These are phyloP conservation scores for Hypanus sabinus DNA, from an alignment of 2,113 vertebrate genomes.

Conservation along the genomic window DNA sequence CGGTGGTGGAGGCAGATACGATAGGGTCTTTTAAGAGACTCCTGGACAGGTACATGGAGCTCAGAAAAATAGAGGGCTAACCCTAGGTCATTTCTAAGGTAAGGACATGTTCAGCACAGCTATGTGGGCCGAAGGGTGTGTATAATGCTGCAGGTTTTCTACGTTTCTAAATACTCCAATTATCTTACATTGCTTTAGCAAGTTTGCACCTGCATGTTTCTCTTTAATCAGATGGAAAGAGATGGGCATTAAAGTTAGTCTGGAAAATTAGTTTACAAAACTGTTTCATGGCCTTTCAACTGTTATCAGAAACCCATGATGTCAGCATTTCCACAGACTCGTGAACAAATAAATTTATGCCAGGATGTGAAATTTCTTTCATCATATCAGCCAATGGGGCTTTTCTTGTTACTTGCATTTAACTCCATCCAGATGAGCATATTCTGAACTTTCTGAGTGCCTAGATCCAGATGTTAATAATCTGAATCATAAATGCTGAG, in stretches of 20 bases:
- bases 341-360: neutral
- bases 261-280: neutral
- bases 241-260: neutral
- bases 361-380: constrained; percentile 23
- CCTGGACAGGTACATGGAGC: too few relatives aligned
- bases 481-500: neutral
- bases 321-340: constrained; percentile 8
- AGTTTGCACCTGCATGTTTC: neutral
- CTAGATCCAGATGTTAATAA: neutral
- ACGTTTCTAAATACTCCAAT: neutral
- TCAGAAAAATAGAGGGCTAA: too few relatives aligned
- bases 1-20: too few relatives aligned
- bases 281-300: neutral
- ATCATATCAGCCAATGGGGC: neutral
- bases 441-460: constrained; percentile 5
- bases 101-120: too few relatives aligned
- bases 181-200: neutral
- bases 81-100: too few relatives aligned
- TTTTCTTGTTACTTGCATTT: constrained; percentile 31
- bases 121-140: too few relatives aligned
- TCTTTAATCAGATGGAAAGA: neutral
- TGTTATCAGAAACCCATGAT: constrained; percentile 20
- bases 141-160: neutral
- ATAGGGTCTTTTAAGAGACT: too few relatives aligned
- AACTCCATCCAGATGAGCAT: constrained; percentile 2